phyloP scores from a whole-genome alignment of 92 coral and sea anemone species.

The Ricordea florida region DNA sequence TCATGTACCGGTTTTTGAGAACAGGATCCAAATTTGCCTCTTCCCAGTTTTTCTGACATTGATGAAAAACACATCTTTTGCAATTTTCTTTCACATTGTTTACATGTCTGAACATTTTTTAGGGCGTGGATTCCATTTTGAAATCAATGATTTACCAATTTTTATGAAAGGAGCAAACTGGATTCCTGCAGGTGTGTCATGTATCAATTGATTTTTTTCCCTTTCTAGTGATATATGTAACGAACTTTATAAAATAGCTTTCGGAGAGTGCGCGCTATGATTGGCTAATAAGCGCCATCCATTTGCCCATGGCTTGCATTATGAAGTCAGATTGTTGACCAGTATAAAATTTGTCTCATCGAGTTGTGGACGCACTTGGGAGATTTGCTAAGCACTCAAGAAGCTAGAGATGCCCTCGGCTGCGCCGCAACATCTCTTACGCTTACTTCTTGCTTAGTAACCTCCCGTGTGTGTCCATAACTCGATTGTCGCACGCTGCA shows the following conservation, averaged over 20 bases:
- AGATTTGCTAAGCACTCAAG: too few species aligned
- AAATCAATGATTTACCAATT: constrained; percentile 85
- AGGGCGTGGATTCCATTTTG: constrained; percentile 94
- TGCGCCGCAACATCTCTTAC: too few species aligned
- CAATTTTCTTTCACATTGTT: not conserved
- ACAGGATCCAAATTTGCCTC: not conserved
- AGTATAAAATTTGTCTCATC: too few species aligned
- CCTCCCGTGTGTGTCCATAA: not conserved
- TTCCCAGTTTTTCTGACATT: not conserved
- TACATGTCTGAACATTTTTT: not conserved
- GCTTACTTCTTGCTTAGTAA: not conserved
- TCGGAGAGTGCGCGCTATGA: too few species aligned
- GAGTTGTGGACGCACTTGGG: too few species aligned
- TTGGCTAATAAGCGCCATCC: too few species aligned
- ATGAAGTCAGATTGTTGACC: too few species aligned
- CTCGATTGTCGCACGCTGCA: too few species aligned
- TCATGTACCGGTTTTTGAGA: too few species aligned
- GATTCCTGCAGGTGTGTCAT: constrained; percentile 99
- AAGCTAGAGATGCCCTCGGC: not conserved
- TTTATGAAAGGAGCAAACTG: constrained; percentile 98
- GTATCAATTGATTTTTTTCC: not conserved
- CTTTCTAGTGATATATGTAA: too few species aligned
- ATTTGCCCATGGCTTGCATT: too few species aligned
- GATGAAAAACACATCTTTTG: too few species aligned
- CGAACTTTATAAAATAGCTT: not conserved